Base-by-base conservation (phyloP, 2,888 invertebrate species). In the Drosophila meridionalis region DNA sequence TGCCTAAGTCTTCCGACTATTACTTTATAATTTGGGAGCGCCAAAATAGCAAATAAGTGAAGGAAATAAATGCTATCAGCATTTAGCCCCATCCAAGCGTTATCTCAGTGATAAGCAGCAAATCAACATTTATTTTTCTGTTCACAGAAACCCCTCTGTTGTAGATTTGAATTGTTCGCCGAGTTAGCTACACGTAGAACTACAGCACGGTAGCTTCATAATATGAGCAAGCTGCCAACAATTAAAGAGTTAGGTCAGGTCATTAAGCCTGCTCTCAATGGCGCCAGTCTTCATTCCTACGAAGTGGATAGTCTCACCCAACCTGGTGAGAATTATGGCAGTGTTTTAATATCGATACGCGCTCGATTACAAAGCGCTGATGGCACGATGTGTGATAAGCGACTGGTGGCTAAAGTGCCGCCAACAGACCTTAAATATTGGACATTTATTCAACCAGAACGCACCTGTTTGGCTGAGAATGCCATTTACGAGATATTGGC, bases 291-390 rank as follows among this genome's bases (percentile, higher is more conserved):
- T 0, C 1, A 30, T 7, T 57, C 60, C 11, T 83, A 77, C 9
- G 55, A 59, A 36, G 34, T 71, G 3, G 62, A 34, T 6, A 73
- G 48, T n/a, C 53, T 88, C 30, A 86, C 89, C 0, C 67, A 78
- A 14, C 83, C 89, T 5, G 83, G 87, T 2, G 83, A 83, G 34
- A 88, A 83, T 53, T 88, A 86, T 20, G 83, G 89, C 28, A 83
- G 83, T 58, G 50, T 86, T 38, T 38, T 83, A 6, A 32, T 83
- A 55, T 70, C 86, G 5, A 40, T 88, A 26, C 47, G 26, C n/a
- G 89, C 69, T 1, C 45, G 60, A 48, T 3, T 88, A 11, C 20
- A 52, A 32, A 32, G 34, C 6, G 28, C 67, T 1, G 9, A 53
- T 6, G 85, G 67, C 0, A 57, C 43, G 7, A 3, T 58, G 0